phyloP scores from a whole-genome alignment of 2,888 invertebrate genomes.

The Pycnomerus fuliginosus region DNA sequence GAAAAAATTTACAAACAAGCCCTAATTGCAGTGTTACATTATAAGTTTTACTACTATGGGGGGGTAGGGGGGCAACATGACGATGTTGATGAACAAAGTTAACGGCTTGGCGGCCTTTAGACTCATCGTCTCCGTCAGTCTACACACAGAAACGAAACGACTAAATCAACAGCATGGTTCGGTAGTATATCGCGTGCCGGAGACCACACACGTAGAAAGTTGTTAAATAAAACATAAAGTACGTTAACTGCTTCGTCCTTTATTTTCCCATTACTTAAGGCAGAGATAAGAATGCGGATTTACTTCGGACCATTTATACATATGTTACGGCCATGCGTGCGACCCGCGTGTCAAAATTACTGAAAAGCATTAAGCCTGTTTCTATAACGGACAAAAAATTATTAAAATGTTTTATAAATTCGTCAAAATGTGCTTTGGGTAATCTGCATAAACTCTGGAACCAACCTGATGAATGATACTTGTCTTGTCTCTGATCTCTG shows the following conservation, averaged over 20 bases:
- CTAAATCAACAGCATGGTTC: conserved; percentile 37
- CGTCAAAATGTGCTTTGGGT: too few relatives aligned
- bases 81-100: conserved; percentile 19
- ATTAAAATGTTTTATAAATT: too few relatives aligned
- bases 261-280: conserved; percentile 41
- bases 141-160: conserved; percentile 23
- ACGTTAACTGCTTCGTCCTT: conserved; percentile 50
- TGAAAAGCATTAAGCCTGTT: too few relatives aligned
- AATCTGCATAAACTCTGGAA: too few relatives aligned
- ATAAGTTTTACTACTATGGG: conserved; percentile 9
- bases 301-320: too few relatives aligned
- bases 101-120: conserved; percentile 25
- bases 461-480: too few relatives aligned
- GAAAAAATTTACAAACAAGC: conserved; percentile 2
- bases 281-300: conserved; percentile 29
- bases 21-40: conserved; percentile 17
- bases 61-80: conserved; percentile 7
- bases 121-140: conserved; percentile 23
- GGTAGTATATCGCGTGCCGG: conserved; percentile 52
- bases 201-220: conserved; percentile 52
- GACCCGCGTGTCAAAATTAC: too few relatives aligned
- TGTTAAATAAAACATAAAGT: conserved; percentile 55
- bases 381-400: too few relatives aligned
- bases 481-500: too few relatives aligned
- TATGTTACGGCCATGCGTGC: too few relatives aligned